Base-by-base conservation (phyloP, 2,888 invertebrate genomes). In the Stictocephala bisonia region DNA sequence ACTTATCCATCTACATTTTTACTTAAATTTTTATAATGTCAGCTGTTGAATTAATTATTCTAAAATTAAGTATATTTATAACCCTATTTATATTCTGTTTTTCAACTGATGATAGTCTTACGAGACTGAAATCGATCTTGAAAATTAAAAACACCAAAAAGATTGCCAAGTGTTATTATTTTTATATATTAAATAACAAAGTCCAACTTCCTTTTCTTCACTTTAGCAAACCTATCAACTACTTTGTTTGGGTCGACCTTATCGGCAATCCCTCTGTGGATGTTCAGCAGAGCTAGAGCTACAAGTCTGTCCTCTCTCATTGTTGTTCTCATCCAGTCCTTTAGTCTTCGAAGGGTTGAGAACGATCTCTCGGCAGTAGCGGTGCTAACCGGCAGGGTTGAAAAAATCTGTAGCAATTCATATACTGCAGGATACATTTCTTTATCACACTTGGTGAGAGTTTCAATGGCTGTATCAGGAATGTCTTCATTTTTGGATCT, bases 171-270 rank as follows among this genome's bases (percentile, higher is more conserved):
- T n/a, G n/a, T n/a, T n/a, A n/a, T n/a, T n/a, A n/a, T n/a, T n/a
- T n/a, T 13, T 70, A 26, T 22, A 35, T 15, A 48, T 53, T 72
- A 72, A 11, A 73, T 20, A 15, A 72, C 56, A 72, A 74, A 72
- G n/a, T 68, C 58, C 51, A 77, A 44, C 9, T 41, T 31, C 64
- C 68, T 72, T 29, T 70, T 70, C 3, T 66, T 48, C 29, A 53
- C 64, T 44, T 76, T 76, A 18, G 73, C 72, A 66, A 75, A 76
- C 51, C 72, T 51, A 20, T 40, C 71, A 11, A 77, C 56, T 44
- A 75, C 56, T 15, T 66, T 9, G 1, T 75, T 68, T 56, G 72
- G 48, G 13, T 69, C 24, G 22, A 74, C 27, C 31, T 69, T 7
- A n/a, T n/a, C n/a, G n/a, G n/a, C n/a, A 40, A 58, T 73, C 18